Conservation (phyloP, 2,113 vertebrate species). For the Macquaria australasica region DNA sequence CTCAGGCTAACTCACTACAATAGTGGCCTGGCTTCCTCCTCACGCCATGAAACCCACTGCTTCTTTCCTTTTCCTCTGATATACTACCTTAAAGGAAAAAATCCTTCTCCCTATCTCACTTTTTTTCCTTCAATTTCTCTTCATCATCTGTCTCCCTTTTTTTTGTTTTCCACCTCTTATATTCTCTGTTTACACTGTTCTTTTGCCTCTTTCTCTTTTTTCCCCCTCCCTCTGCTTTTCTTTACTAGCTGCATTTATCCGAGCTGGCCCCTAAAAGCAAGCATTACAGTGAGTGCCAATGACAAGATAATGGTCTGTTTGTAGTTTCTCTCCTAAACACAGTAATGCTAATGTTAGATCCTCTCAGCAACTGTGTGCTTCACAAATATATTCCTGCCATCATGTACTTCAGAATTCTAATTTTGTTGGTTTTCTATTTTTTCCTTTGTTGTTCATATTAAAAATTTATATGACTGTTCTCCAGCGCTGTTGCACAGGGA, state of each 20-base stretch:
- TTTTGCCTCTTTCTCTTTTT: neutral
- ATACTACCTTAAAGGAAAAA: conserved; percentile 6
- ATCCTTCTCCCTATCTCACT: conserved; percentile 4
- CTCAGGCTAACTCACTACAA: conserved; percentile 71
- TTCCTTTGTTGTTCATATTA: conserved; percentile 45
- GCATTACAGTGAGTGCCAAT: conserved; percentile 43
- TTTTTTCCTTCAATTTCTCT: conserved; percentile 8
- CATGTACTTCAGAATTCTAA: conserved; percentile 23
- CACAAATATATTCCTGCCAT: conserved; percentile 47
- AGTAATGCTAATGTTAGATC: conserved; percentile 59
- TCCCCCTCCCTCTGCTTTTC: neutral
- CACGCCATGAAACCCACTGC: conserved; percentile 20
- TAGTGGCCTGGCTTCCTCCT: conserved; percentile 41
- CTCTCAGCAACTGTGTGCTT: conserved; percentile 37
- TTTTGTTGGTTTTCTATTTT: conserved; percentile 39
- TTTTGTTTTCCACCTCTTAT: conserved; percentile 25
- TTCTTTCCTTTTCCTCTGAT: conserved; percentile 39
- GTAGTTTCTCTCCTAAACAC: conserved; percentile 56
- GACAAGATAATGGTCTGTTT: conserved; percentile 68
- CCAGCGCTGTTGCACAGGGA: neutral
- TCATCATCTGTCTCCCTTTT: conserved; percentile 17
- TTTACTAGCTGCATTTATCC: conserved; percentile 22
- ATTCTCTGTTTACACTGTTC: conserved; percentile 11
- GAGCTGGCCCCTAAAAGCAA: conserved; percentile 37
- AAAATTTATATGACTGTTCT: conserved; percentile 18